Base-by-base conservation (phyloP, 1,140 invertebrate genomes). In the Drosophila kohkoa region DNA sequence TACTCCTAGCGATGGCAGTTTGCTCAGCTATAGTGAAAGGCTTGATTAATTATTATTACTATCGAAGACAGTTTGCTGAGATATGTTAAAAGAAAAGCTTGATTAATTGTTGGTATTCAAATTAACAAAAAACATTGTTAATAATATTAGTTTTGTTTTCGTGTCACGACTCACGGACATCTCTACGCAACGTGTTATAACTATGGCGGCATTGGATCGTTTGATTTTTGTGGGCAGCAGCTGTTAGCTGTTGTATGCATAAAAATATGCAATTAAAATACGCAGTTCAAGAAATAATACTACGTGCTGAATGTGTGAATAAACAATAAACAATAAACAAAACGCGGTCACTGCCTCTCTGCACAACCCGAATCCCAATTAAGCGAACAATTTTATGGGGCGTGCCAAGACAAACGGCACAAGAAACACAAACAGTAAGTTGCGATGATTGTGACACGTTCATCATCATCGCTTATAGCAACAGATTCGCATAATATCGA, bases 211-310 rank as follows among this genome's bases (percentile, higher is more conserved):
- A 60, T 54, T 60, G 54, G 49, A 48, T 66, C 62, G 54, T 54
- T 75, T 51, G 13, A 55, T 57, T 66, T 59, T 59, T 71, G 54
- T 75, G 59, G 54, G 35, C 45, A 54, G n/a, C 13, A 55, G 63
- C n/a, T 58, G 80, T 71, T 49, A 55, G 63, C n/a, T 58, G 80
- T 71, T 49, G 38, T 46, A 63, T 80, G 35, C 63, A 65, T 65
- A 45, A 64, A 79, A 75, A 69, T 68, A 51, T 74, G 60, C 54
- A 35, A 73, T 45, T 51, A 66, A 67, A 41, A 45, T 38, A 71
- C 30, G 16, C 46, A 70, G 54, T 38, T 16, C 58, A 46, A 58
- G 16, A 57, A 15, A 41, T 7, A 67, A n/a, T 63, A 59, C 28
- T 68, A 75, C 72, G 72, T 75, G 72, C 72, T 69, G 32, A 57